Conservation (phyloP, 1,140 invertebrate genomes). For the Medauroidea extradentata region DNA sequence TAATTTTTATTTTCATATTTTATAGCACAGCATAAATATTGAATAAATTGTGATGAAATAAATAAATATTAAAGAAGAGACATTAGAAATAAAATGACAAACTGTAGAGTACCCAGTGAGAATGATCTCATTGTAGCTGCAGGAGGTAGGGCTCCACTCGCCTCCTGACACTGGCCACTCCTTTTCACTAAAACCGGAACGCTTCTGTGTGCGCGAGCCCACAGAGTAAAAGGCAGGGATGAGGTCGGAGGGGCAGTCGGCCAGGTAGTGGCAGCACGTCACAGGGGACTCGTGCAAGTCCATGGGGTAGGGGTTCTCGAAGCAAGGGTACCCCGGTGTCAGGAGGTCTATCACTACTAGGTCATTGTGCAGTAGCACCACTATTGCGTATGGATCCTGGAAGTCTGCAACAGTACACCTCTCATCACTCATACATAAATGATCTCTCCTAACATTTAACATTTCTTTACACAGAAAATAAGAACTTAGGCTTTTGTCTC, state of each 20-base stretch:
- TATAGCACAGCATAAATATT: too few species aligned
- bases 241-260: slow-evolving; percentile 95
- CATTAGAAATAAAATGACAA: too few species aligned
- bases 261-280: slow-evolving; percentile 92
- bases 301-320: slow-evolving; percentile 99
- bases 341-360: slow-evolving; percentile 96
- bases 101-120: slow-evolving; percentile 86
- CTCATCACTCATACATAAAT: too few species aligned
- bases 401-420: slow-evolving; percentile 63
- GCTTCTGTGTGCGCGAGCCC: slow-evolving; percentile 66
- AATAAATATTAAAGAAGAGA: too few species aligned
- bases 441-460: too few species aligned
- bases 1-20: too few species aligned
- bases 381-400: slow-evolving; percentile 95
- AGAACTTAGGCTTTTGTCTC: too few species aligned
- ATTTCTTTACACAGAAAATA: too few species aligned
- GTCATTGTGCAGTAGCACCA: slow-evolving; percentile 96
- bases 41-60: too few species aligned
- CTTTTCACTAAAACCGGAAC: slow-evolving; percentile 87
- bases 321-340: slow-evolving; percentile 93
- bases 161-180: slow-evolving; percentile 95
- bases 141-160: slow-evolving; percentile 89
- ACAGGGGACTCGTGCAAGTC: slow-evolving; percentile 97
- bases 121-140: slow-evolving; percentile 95
- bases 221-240: slow-evolving; percentile 91